Percentiles rank a stretch among this genome's conserved stretches.
Evolutionary conservation across 2,888 invertebrate genomes (phyloP).

Genomic region (Gryllus longicercus): DNA sequence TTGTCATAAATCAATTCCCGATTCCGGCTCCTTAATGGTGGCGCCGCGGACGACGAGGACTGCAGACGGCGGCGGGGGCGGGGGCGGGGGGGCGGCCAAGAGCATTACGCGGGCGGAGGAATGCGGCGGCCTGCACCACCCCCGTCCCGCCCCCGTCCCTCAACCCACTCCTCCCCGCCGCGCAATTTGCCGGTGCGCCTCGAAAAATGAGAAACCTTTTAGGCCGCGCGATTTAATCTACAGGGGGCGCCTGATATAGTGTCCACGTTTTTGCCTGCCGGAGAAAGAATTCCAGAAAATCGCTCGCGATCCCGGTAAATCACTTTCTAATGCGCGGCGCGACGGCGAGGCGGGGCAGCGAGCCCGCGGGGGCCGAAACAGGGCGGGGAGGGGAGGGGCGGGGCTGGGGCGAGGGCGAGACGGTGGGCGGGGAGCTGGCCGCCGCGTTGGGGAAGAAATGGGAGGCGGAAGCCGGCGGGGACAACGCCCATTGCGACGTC

Average conservation of each 20-base stretch:
- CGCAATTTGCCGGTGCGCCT: constrained; percentile 6
- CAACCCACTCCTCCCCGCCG: background rate
- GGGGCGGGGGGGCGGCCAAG: background rate
- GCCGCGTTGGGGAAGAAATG: too few relatives aligned
- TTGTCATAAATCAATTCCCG: constrained; percentile 17
- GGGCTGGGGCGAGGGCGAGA: background rate
- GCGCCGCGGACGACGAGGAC: background rate
- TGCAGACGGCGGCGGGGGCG: background rate
- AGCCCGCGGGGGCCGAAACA: background rate
- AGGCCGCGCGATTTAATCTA: constrained; percentile 1
- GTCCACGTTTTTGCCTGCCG: constrained; percentile 1
- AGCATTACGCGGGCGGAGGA: background rate
- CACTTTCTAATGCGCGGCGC: constrained; percentile 1
- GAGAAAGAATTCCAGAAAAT: constrained; percentile 9
- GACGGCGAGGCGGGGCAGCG: background rate
- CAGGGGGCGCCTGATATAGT: background rate
- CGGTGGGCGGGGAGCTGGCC: background rate
- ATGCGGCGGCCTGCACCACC: background rate
- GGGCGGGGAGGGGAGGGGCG: too few relatives aligned
- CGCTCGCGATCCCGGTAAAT: constrained; percentile 9
- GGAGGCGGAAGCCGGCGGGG: background rate
- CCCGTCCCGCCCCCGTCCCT: background rate
- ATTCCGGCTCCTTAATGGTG: constrained; percentile 17
- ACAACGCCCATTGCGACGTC: too few relatives aligned
- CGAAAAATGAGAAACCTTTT: constrained; percentile 11